phyloP scores from a whole-genome alignment of 2,113 vertebrate genomes.

The Pollimyrus isidori region DNA sequence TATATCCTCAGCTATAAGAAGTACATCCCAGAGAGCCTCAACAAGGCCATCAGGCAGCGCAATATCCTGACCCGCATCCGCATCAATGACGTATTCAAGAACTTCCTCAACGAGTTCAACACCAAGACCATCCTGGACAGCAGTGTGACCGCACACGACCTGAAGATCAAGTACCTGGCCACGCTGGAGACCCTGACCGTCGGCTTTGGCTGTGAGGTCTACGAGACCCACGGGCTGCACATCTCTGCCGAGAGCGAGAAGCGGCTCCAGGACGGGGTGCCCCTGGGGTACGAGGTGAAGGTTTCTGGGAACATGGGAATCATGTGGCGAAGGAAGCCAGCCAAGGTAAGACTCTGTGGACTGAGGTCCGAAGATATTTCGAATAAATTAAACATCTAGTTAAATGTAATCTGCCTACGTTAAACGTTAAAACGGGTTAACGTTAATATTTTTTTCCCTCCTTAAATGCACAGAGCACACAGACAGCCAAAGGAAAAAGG shows the following conservation, averaged over 20 bases:
- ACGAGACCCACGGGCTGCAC: slow-evolving; percentile 59
- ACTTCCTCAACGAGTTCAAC: slow-evolving; percentile 93
- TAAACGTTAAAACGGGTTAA: neutral
- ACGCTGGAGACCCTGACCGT: slow-evolving; percentile 86
- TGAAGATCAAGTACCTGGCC: slow-evolving; percentile 93
- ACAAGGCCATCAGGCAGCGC: slow-evolving; percentile 82
- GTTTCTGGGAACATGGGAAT: slow-evolving; percentile 83
- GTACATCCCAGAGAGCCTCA: slow-evolving; percentile 85
- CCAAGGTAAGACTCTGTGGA: slow-evolving; percentile 50
- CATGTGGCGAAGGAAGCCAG: slow-evolving; percentile 75
- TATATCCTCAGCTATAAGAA: slow-evolving; percentile 72
- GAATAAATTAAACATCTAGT: neutral
- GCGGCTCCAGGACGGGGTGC: slow-evolving; percentile 31
- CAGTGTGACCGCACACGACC: slow-evolving; percentile 78
- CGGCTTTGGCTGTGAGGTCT: slow-evolving; percentile 73
- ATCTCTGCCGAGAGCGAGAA: slow-evolving; percentile 77
- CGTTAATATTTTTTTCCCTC: neutral
- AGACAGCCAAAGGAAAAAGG: slow-evolving; percentile 68
- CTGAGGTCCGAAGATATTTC: neutral
- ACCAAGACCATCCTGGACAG: slow-evolving; percentile 81
- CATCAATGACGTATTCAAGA: slow-evolving; percentile 94
- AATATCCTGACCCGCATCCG: slow-evolving; percentile 86
- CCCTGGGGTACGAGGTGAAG: slow-evolving; percentile 64
- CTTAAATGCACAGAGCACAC: slow-evolving; percentile 48
- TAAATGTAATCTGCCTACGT: neutral